Percentiles rank a stretch among this genome's conserved stretches.
Conservation (phyloP, 1,140 invertebrate species). For the Dolichoris vasculosae region DNA sequence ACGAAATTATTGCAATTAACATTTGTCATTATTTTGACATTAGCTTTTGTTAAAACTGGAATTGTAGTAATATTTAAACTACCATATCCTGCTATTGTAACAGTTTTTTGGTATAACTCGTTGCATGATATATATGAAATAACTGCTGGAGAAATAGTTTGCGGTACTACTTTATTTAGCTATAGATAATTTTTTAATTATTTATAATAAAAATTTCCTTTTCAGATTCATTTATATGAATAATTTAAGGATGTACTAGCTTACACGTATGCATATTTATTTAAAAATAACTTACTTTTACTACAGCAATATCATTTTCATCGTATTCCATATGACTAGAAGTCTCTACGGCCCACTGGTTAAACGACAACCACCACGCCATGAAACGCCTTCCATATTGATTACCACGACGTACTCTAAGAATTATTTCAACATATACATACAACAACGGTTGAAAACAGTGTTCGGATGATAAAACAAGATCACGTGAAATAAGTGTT, state of each 20-base stretch:
- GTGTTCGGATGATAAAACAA: not conserved
- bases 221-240: too few relatives aligned
- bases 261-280: not conserved
- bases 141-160: not conserved
- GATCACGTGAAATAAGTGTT: not conserved
- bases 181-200: not conserved
- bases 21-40: not conserved
- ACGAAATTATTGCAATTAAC: not conserved
- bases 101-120: not conserved
- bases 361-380: not conserved
- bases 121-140: not conserved
- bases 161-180: not conserved
- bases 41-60: not conserved
- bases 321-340: not conserved
- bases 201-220: not conserved
- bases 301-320: not conserved
- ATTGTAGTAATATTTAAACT: not conserved
- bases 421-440: not conserved
- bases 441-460: not conserved
- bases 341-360: not conserved
- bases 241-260: too few relatives aligned
- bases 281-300: not conserved
- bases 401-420: not conserved
- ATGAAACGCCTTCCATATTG: not conserved
- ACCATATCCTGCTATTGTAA: not conserved